Conservation (phyloP, 2,888 invertebrate genomes). For the Acanthacorydalis orientalis region DNA sequence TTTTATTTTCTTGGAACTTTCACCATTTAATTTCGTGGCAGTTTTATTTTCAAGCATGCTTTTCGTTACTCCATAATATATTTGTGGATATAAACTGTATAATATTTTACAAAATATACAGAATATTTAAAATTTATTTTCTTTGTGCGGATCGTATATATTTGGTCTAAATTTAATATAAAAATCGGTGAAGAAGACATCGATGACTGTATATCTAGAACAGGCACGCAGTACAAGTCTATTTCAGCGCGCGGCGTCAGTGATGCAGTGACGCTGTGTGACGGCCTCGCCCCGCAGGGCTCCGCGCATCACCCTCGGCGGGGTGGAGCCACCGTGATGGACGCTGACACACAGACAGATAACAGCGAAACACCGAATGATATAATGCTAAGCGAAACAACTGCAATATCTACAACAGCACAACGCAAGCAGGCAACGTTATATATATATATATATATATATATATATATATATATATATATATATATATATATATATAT, state of each 20-base stretch:
- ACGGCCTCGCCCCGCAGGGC: not conserved
- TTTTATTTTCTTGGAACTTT: too few relatives aligned
- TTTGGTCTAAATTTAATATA: too few relatives aligned
- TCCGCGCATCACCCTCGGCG: constrained; percentile 2
- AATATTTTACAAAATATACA: not conserved
- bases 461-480: too few relatives aligned
- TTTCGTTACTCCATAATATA: too few relatives aligned
- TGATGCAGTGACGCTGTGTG: not conserved
- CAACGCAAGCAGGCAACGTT: too few relatives aligned
- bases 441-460: too few relatives aligned
- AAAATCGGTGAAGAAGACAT: too few relatives aligned
- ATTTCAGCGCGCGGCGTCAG: too few relatives aligned
- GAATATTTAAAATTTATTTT: not conserved
- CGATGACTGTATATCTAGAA: constrained; percentile 1
- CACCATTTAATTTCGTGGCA: too few relatives aligned
- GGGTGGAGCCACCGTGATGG: constrained; percentile 26
- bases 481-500: too few relatives aligned
- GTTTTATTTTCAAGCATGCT: too few relatives aligned
- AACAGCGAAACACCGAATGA: constrained; percentile 31
- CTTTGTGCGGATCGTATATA: not conserved
- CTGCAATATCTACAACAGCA: constrained; percentile 1
- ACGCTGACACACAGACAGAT: constrained; percentile 28
- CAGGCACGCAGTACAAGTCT: constrained; percentile 8
- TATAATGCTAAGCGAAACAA: constrained; percentile 20
- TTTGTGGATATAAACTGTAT: not conserved